Evolutionary conservation across 2,888 invertebrate genomes (phyloP).

Genomic region (Calliphora vomitoria): DNA sequence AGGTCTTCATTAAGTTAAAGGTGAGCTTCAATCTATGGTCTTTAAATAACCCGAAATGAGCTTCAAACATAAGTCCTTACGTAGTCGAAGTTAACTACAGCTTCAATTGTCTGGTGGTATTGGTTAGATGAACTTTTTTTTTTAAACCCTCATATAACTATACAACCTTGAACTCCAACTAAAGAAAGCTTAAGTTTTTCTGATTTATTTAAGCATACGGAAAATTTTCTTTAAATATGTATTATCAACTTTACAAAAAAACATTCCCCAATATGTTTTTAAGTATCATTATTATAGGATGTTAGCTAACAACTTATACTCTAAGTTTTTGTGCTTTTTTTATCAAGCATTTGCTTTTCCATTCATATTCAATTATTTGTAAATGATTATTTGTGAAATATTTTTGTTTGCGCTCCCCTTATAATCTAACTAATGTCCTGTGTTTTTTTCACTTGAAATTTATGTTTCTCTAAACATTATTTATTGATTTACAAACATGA

Average conservation of each 20-base stretch:
- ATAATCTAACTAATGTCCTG: background rate
- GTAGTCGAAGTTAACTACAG: too few relatives aligned
- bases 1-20: too few relatives aligned
- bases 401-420: background rate
- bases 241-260: background rate
- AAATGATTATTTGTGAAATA: slow-evolving; percentile 18
- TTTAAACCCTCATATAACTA: too few relatives aligned
- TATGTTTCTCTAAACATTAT: slow-evolving; percentile 12
- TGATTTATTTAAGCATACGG: background rate
- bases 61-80: too few relatives aligned
- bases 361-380: slow-evolving; percentile 44
- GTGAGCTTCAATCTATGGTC: too few relatives aligned
- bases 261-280: background rate
- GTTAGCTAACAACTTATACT: background rate
- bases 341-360: background rate
- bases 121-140: too few relatives aligned
- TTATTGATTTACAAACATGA: slow-evolving; percentile 48
- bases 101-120: too few relatives aligned
- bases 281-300: background rate
- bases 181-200: too few relatives aligned
- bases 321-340: background rate
- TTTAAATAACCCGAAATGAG: too few relatives aligned
- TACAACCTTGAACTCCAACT: too few relatives aligned
- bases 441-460: slow-evolving; percentile 22
- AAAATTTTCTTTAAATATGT: background rate